A percentile compares a stretch with the other conserved stretches of the same genome.
These are phyloP conservation scores for Drosophila seguyi DNA, from an alignment of 1,140 invertebrate genomes.

Conservation along the genomic window DNA sequence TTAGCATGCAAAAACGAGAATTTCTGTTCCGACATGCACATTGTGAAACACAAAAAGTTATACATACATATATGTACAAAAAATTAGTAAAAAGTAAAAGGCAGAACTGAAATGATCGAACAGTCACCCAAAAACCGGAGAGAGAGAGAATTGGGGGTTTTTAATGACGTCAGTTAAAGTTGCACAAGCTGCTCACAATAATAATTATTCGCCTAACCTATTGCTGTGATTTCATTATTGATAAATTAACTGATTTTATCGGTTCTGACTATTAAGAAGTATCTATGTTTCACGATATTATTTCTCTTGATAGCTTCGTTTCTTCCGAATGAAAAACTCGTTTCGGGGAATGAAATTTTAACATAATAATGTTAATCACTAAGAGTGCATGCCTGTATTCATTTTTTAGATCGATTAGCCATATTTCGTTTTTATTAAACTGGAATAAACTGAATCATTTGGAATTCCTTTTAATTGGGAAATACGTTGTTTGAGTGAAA, in stretches of 20 bases:
- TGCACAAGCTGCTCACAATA: neutral
- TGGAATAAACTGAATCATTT: conserved; percentile 9
- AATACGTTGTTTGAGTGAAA: neutral
- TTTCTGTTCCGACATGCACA: conserved; percentile 52
- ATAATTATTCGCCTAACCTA: conserved; percentile 7
- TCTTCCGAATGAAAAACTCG: neutral
- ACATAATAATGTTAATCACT: conserved; percentile 27
- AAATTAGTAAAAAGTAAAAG: conserved; percentile 57
- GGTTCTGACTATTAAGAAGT: neutral
- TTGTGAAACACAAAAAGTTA: conserved; percentile 51
- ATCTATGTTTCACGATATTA: neutral
- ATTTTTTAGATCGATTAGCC: conserved; percentile 25
- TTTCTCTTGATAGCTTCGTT: neutral
- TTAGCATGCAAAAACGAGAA: conserved; percentile 63
- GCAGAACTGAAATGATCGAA: conserved; percentile 34
- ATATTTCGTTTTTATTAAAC: conserved; percentile 8
- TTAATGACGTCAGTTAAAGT: conserved; percentile 19
- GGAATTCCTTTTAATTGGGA: neutral
- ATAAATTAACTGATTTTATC: conserved; percentile 4
- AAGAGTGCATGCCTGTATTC: conserved; percentile 1
- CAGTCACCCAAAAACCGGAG: conserved; percentile 21
- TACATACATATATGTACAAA: conserved; percentile 3
- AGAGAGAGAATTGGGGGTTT: conserved; percentile 31
- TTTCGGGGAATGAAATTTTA: conserved; percentile 7
- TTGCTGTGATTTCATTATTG: neutral